Conservation (phyloP, 2,888 invertebrate genomes). For the Dicycla oo region DNA sequence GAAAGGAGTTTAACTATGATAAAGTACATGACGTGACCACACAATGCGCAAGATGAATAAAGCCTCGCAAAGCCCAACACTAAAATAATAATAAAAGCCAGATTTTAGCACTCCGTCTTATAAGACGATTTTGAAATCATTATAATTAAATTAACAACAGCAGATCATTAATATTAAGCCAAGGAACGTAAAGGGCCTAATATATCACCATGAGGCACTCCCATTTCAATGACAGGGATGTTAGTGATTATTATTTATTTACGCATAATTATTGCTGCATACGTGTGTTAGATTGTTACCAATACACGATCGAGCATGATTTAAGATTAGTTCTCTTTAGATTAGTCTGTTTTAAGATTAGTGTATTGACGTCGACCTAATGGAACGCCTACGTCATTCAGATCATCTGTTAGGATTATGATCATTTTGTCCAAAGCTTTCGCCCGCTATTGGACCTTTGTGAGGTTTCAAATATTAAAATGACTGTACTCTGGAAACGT, state of each 20-base stretch:
- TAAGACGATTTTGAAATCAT: neutral
- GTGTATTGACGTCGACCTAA: neutral
- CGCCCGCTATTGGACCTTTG: neutral
- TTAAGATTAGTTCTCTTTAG: too few species aligned
- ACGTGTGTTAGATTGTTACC: neutral
- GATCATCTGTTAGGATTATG: neutral
- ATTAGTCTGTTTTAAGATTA: neutral
- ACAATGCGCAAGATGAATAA: neutral
- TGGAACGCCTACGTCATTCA: neutral
- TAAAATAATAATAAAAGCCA: neutral
- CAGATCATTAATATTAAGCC: neutral
- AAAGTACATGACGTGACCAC: neutral
- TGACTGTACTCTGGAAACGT: too few species aligned
- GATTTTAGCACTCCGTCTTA: too few species aligned
- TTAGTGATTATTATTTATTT: constrained; percentile 25
- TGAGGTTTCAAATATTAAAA: too few species aligned
- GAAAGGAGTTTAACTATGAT: neutral
- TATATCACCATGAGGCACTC: neutral
- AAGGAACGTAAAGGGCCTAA: neutral
- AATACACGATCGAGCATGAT: neutral
- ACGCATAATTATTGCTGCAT: neutral
- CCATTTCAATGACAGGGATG: neutral
- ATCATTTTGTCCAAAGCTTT: neutral
- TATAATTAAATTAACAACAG: neutral
- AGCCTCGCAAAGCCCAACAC: neutral